These are phyloP conservation scores for Mastomys coucha DNA, from an alignment of 2,113 vertebrate species.

Conservation along the genomic window DNA sequence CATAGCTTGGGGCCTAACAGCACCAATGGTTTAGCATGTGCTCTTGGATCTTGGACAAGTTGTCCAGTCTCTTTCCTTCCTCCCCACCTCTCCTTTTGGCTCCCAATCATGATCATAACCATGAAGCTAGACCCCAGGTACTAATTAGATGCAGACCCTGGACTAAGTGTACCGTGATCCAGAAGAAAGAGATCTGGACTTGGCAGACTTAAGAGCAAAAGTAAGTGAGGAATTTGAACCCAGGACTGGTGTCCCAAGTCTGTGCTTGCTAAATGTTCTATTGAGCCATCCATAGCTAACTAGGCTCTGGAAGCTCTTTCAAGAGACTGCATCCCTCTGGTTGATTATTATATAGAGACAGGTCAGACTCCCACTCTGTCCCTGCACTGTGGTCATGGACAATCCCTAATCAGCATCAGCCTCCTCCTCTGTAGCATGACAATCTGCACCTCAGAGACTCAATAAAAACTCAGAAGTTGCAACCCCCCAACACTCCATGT, in stretches of 20 bases:
- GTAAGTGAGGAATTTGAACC: not conserved
- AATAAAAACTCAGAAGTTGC: not conserved
- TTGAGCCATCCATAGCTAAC: not conserved
- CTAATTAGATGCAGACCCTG: not conserved
- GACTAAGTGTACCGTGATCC: not conserved
- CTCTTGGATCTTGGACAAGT: not conserved
- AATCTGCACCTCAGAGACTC: not conserved
- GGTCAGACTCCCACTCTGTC: not conserved
- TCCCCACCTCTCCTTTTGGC: not conserved
- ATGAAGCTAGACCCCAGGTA: not conserved
- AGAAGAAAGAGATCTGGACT: not conserved
- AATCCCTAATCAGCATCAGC: not conserved
- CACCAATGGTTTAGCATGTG: too few species aligned
- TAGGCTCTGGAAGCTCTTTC: not conserved
- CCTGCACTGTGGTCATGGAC: not conserved
- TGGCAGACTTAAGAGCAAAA: not conserved
- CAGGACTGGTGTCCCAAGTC: too few species aligned
- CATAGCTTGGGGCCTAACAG: too few species aligned
- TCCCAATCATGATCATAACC: not conserved
- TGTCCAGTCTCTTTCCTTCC: not conserved
- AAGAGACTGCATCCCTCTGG: not conserved
- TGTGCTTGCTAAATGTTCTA: not conserved
- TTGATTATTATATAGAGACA: not conserved
- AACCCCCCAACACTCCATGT: not conserved
- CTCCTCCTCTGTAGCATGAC: not conserved